Evolutionary conservation across 1,140 invertebrate genomes (phyloP), one percentile per base, ranked within the genome.

Genomic region (Pantala flavescens): DNA sequence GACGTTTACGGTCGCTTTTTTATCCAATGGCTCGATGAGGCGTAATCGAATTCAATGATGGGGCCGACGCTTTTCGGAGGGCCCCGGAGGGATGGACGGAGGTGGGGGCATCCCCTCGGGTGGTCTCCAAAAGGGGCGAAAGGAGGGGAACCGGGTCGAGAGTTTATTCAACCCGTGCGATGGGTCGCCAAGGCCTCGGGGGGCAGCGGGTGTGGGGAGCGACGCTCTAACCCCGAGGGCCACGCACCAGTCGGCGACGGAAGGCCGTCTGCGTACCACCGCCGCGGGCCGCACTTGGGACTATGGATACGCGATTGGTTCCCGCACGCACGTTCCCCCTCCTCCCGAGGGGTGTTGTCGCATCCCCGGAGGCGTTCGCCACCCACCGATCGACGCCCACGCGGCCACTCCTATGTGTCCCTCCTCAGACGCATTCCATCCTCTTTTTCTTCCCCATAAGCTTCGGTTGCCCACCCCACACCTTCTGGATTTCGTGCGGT

Each of bases 31-130:
- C 49, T 63, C 49, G n/a, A 16, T 16, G 49, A 63, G 49, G 49
- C 49, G 49, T 63, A 63, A 63, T 63, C 49, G 49, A 63, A 63
- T 63, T 63, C 49, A 63, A 63, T 63, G 49, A 63, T 63, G 49
- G 49, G n/a, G 49, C 49, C 49, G 49, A 63, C 49, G 49, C 49
- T 16, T 63, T 63, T 63, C 28, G 28, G 49, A 63, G n/a, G n/a
- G 5, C 49, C 49, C 49, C 49, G 49, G n/a, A 21, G 49, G 49
- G 49, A 19, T 63, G 49, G 49, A 21, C 49, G 49, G 49, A 21
- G 49, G 49, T 19, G 14, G 49, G 49, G 49, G 49, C 49, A 63
- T 63, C n/a, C 49, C 49, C 49, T 63, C 49, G 49, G 49, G 49
- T 63, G 49, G 49, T 63, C 49, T 63, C 49, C 49, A 63, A 63